Evolutionary conservation across 2,888 invertebrate species (phyloP).

Genomic region (Drosophila macrospina): DNA sequence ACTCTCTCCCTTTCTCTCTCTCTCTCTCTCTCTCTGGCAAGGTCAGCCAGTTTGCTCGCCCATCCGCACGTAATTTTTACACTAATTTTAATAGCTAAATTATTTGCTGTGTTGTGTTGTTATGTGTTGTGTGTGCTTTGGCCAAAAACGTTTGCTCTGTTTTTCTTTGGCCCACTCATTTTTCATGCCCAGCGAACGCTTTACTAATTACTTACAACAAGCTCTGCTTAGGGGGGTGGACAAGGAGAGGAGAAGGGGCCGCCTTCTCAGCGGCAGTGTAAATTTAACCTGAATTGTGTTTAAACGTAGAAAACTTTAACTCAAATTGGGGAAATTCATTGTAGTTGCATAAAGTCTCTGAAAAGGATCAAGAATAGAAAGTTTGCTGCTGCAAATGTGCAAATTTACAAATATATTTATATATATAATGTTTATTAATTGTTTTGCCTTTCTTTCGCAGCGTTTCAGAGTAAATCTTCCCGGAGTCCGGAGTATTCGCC

Average conservation of each 20-base stretch:
- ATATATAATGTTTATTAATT: neutral
- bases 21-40: slow-evolving; percentile 23
- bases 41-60: slow-evolving; percentile 57
- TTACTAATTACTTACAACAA: slow-evolving; percentile 48
- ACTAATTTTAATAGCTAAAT: slow-evolving; percentile 73
- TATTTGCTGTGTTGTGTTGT: slow-evolving; percentile 58
- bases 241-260: neutral
- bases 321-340: neutral
- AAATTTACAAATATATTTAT: too few species aligned
- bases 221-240: neutral
- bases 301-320: slow-evolving; percentile 1
- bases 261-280: neutral
- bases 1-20: neutral
- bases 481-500: neutral
- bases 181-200: slow-evolving; percentile 47
- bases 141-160: slow-evolving; percentile 42
- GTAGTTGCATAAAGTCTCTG: neutral
- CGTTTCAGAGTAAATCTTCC: neutral
- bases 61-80: slow-evolving; percentile 70
- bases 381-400: neutral
- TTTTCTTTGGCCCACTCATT: slow-evolving; percentile 44
- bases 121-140: neutral
- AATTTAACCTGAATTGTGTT: slow-evolving; percentile 15
- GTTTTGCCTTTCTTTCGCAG: slow-evolving; percentile 9
- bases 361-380: neutral